Percentiles rank a stretch among this genome's conserved stretches.
These are phyloP conservation scores for Harpalus rubripes DNA, from an alignment of 2,888 invertebrate genomes.

Conservation along the genomic window DNA sequence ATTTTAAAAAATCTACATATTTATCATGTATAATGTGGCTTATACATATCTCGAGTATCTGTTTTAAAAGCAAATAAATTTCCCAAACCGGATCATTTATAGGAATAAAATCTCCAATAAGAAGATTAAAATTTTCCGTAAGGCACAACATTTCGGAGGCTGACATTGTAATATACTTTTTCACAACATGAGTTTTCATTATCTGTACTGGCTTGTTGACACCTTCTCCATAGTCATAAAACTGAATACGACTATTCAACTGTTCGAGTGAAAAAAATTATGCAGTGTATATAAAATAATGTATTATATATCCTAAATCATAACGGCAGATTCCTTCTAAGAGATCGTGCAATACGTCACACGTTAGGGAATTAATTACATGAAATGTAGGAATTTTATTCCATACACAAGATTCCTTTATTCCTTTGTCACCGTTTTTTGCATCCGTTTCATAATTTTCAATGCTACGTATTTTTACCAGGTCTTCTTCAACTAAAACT, in stretches of 20 bases:
- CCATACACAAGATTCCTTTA: conserved; percentile 24
- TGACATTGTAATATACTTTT: conserved; percentile 9
- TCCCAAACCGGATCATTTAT: conserved; percentile 21
- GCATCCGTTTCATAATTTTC: conserved; percentile 12
- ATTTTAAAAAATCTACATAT: conserved; percentile 28
- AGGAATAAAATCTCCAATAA: conserved; percentile 25
- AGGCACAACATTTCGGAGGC: neutral
- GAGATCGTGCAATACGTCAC: conserved; percentile 19
- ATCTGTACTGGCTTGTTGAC: neutral
- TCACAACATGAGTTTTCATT: conserved; percentile 32
- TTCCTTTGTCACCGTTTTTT: neutral
- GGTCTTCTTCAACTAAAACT: conserved; percentile 18
- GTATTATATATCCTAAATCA: conserved; percentile 25
- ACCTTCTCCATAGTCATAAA: neutral
- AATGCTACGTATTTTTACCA: neutral
- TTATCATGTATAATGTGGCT: conserved; percentile 17
- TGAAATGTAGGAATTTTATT: conserved; percentile 19
- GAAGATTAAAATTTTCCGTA: neutral
- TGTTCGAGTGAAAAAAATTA: too few species aligned
- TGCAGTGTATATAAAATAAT: neutral
- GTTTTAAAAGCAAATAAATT: conserved; percentile 26
- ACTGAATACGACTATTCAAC: too few species aligned
- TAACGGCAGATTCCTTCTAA: conserved; percentile 28
- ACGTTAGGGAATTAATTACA: conserved; percentile 1
- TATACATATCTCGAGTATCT: conserved; percentile 44